Percentiles rank a stretch among this genome's conserved stretches.
Evolutionary conservation across 2,888 invertebrate genomes (phyloP).

Genomic region (Oxycera nigricornis): DNA sequence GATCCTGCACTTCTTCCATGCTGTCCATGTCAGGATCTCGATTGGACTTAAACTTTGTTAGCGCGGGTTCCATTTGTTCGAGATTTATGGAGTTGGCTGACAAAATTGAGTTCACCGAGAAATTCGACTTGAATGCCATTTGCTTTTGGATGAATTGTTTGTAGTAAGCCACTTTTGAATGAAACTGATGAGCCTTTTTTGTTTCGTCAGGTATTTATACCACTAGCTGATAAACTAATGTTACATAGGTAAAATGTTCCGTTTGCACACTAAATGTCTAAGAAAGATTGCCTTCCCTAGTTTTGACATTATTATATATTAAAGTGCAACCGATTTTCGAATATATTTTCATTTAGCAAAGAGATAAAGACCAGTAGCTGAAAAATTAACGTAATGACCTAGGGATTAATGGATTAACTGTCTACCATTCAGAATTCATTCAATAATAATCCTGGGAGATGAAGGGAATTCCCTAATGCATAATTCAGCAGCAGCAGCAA

Average conservation of each 20-base stretch:
- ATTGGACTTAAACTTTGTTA: constrained; percentile 46
- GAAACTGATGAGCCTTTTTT: background rate
- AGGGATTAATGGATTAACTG: background rate
- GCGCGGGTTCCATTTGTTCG: background rate
- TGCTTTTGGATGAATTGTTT: background rate
- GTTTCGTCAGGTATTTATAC: background rate
- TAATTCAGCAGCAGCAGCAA: too few species aligned
- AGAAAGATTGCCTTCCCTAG: too few species aligned
- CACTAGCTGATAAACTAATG: too few species aligned
- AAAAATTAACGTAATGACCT: background rate
- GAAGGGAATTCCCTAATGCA: background rate
- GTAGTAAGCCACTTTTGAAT: background rate
- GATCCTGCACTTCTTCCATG: background rate
- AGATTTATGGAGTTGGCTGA: background rate
- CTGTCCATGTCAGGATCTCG: constrained; percentile 51
- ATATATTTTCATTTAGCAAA: too few species aligned
- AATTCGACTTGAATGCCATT: constrained; percentile 29
- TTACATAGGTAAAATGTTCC: too few species aligned
- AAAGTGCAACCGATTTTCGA: too few species aligned
- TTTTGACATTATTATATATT: too few species aligned
- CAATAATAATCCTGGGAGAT: background rate
- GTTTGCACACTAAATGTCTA: too few species aligned
- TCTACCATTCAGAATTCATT: background rate
- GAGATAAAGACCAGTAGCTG: background rate
- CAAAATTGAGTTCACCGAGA: constrained; percentile 1